Conservation (phyloP, 1,140 invertebrate genomes). For the Galendromus occidentalis region DNA sequence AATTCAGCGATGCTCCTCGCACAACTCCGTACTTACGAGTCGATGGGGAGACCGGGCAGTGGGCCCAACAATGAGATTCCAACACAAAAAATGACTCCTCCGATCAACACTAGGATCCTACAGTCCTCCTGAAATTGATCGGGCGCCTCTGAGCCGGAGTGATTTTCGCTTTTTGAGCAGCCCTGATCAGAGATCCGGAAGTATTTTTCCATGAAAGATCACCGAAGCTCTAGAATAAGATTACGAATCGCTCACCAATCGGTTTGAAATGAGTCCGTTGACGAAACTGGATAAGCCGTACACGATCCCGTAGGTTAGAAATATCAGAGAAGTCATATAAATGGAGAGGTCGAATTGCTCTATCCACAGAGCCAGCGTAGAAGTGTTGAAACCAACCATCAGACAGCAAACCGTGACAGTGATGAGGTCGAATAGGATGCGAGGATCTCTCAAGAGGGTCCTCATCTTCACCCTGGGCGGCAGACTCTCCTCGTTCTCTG, state of each 20-base stretch:
- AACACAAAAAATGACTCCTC: background rate
- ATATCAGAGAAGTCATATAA: background rate
- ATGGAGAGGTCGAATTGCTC: background rate
- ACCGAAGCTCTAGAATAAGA: too few relatives aligned
- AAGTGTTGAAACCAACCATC: background rate
- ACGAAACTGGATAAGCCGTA: background rate
- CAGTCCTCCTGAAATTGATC: background rate
- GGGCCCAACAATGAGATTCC: background rate
- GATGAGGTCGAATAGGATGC: background rate
- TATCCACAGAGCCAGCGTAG: background rate
- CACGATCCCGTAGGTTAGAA: background rate
- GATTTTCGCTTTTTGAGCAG: too few relatives aligned
- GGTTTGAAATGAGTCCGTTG: background rate
- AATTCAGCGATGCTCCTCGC: too few relatives aligned
- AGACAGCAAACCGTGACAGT: background rate
- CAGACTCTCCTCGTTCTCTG: background rate
- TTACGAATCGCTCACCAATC: background rate
- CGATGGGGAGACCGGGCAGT: background rate
- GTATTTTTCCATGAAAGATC: too few relatives aligned
- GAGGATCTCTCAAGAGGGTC: background rate
- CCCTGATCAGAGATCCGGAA: too few relatives aligned
- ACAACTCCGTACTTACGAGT: background rate
- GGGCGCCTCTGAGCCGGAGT: too few relatives aligned
- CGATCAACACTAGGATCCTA: background rate
- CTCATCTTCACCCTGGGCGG: background rate